Percentiles rank a stretch among this genome's conserved stretches.
Conservation (phyloP, 2,797 vertebrate species). For the Neosalanx taihuensis region DNA sequence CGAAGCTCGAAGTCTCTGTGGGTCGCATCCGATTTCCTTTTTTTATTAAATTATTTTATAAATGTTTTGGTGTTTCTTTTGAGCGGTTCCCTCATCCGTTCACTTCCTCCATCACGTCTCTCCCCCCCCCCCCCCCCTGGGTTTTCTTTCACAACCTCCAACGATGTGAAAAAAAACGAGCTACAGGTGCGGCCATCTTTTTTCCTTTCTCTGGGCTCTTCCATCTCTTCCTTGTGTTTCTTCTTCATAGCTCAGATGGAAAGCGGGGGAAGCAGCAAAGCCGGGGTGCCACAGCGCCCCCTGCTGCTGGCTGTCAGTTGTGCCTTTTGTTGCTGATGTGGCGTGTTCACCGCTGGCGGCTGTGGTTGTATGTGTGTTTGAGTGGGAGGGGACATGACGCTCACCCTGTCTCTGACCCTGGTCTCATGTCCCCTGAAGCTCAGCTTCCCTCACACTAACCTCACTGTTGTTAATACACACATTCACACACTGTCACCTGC, state of each 20-base stretch:
- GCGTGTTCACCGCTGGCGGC: slow-evolving; percentile 70
- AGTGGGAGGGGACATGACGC: slow-evolving; percentile 73
- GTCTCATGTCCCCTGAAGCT: slow-evolving; percentile 72
- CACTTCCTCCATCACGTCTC: slow-evolving; percentile 15
- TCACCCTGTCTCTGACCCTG: slow-evolving; percentile 28
- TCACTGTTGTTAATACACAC: slow-evolving; percentile 4
- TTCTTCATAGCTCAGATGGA: slow-evolving; percentile 73
- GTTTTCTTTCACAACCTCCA: slow-evolving; percentile 57
- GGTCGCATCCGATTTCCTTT: slow-evolving; percentile 75
- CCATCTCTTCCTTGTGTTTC: slow-evolving; percentile 71
- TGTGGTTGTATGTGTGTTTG: slow-evolving; percentile 67
- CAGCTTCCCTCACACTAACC: slow-evolving; percentile 64
- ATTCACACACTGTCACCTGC: not conserved
- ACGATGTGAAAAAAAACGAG: slow-evolving; percentile 41
- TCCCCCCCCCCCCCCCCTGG: slow-evolving; percentile 7
- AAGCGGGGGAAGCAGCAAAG: slow-evolving; percentile 76
- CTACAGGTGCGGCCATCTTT: slow-evolving; percentile 75
- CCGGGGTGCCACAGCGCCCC: slow-evolving; percentile 57
- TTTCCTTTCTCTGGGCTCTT: slow-evolving; percentile 70
- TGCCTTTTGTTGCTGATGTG: slow-evolving; percentile 43
- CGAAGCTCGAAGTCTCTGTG: slow-evolving; percentile 76
- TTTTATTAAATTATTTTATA: slow-evolving; percentile 56
- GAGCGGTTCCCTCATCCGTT: slow-evolving; percentile 58
- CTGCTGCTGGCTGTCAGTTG: slow-evolving; percentile 66
- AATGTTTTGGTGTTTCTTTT: slow-evolving; percentile 15